Evolutionary conservation across 2,797 vertebrate species (phyloP).

Genomic region (Tragopan temminckii): DNA sequence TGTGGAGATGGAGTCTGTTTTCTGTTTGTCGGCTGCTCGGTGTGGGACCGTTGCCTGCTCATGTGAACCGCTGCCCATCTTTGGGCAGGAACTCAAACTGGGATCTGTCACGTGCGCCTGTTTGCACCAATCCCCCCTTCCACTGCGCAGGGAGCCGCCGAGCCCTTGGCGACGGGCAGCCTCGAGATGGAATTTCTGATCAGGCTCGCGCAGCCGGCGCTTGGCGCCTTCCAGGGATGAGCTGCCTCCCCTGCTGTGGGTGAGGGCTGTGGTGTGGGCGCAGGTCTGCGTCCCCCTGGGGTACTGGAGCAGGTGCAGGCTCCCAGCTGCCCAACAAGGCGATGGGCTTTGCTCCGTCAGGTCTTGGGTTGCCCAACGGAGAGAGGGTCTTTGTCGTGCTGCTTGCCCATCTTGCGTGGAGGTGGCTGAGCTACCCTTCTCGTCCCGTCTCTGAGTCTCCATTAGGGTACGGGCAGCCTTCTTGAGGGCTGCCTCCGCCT

Average conservation of each 20-base stretch:
- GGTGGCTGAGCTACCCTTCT: background rate
- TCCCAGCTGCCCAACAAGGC: accelerated
- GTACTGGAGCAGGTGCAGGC: background rate
- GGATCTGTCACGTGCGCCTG: constrained; percentile 66
- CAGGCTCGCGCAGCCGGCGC: background rate
- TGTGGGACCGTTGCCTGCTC: constrained; percentile 76
- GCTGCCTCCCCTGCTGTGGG: background rate
- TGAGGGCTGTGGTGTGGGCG: accelerated
- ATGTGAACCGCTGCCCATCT: constrained; percentile 81
- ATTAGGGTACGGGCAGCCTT: background rate
- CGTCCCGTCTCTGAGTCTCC: background rate
- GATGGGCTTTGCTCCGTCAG: accelerated
- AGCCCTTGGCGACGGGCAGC: constrained; percentile 61
- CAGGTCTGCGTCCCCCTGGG: accelerated
- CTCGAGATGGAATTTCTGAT: constrained; percentile 75
- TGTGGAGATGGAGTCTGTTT: constrained; percentile 83
- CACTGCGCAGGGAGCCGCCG: constrained; percentile 18
- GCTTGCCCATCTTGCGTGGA: accelerated
- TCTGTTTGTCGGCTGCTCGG: constrained; percentile 80
- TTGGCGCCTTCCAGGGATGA: background rate
- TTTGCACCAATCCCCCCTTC: constrained; percentile 59
- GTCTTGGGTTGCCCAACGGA: background rate
- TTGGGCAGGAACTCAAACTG: constrained; percentile 81
- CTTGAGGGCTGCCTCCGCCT: background rate
- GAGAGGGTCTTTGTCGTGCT: accelerated